These are phyloP conservation scores for Neopelma chrysocephalum DNA, from an alignment of 2,797 vertebrate species.

Conservation along the genomic window DNA sequence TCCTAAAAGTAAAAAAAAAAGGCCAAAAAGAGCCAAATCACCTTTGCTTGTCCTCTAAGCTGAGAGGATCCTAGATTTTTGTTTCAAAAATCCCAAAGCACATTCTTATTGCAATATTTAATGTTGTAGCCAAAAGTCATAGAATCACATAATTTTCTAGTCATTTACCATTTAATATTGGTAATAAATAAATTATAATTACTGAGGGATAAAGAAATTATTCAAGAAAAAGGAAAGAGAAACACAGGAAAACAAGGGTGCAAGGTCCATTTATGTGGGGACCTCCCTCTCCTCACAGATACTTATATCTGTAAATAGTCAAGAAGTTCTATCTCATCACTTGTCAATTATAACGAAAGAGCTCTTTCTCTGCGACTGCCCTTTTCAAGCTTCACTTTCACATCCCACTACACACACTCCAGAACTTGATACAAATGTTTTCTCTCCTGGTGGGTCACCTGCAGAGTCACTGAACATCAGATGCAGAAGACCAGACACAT, in stretches of 20 bases:
- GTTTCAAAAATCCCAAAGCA: neutral
- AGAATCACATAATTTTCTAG: neutral
- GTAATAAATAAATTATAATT: neutral
- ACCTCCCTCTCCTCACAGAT: neutral
- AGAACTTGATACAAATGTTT: neutral
- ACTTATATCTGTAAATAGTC: neutral
- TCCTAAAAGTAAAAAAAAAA: neutral
- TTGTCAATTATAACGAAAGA: neutral
- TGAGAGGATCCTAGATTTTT: neutral
- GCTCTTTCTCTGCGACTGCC: neutral
- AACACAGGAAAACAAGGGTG: neutral
- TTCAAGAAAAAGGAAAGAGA: neutral
- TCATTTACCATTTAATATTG: neutral
- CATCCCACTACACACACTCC: neutral
- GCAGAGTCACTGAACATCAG: neutral
- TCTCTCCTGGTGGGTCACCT: neutral
- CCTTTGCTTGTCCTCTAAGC: neutral
- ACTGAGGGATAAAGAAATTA: neutral
- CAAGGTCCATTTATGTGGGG: neutral
- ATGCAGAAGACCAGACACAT: neutral
- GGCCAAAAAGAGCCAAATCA: neutral
- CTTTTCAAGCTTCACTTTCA: neutral
- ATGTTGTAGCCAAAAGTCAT: neutral
- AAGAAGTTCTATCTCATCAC: neutral
- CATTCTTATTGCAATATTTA: neutral